These are phyloP conservation scores for Drosophila fuyamai DNA, from an alignment of 1,140 invertebrate species.

Conservation along the genomic window DNA sequence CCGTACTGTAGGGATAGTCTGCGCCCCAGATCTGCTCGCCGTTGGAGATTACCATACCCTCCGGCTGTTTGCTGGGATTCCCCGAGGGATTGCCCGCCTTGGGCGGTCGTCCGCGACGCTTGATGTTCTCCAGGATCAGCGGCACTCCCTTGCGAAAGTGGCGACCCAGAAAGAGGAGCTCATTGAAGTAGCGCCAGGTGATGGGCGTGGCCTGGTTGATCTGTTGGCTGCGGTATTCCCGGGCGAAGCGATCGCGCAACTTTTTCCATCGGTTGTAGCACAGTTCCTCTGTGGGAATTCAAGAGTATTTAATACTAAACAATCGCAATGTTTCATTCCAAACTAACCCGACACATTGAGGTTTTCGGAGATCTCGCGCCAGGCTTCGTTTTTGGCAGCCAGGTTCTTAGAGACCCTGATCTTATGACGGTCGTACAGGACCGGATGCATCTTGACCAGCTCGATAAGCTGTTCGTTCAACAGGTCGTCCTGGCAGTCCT, in stretches of 20 bases:
- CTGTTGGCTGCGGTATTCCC: conserved; percentile 74
- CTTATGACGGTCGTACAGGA: conserved; percentile 70
- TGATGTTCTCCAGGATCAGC: conserved; percentile 61
- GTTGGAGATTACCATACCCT: conserved; percentile 2
- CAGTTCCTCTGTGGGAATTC: conserved; percentile 51
- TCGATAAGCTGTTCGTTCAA: conserved; percentile 69
- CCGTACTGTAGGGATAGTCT: conserved; percentile 65
- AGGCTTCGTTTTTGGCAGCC: conserved; percentile 73
- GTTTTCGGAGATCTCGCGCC: conserved; percentile 66
- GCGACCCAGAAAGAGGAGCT: conserved; percentile 63
- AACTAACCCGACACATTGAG: conserved; percentile 65
- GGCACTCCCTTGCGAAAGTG: conserved; percentile 77
- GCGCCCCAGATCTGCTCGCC: conserved; percentile 63
- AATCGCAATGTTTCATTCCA: background rate
- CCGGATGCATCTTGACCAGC: conserved; percentile 71
- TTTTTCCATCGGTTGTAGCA: conserved; percentile 82
- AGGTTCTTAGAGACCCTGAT: conserved; percentile 79
- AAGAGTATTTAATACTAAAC: background rate
- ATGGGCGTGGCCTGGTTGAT: conserved; percentile 57
- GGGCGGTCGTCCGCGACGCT: conserved; percentile 60
- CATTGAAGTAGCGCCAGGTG: conserved; percentile 68
- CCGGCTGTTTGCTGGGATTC: background rate
- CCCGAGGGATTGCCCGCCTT: conserved; percentile 12
- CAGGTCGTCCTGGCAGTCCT: conserved; percentile 46
- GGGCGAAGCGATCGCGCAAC: conserved; percentile 72